Conservation (phyloP, 2,113 vertebrate species). For the Phyllostomus discolor region DNA sequence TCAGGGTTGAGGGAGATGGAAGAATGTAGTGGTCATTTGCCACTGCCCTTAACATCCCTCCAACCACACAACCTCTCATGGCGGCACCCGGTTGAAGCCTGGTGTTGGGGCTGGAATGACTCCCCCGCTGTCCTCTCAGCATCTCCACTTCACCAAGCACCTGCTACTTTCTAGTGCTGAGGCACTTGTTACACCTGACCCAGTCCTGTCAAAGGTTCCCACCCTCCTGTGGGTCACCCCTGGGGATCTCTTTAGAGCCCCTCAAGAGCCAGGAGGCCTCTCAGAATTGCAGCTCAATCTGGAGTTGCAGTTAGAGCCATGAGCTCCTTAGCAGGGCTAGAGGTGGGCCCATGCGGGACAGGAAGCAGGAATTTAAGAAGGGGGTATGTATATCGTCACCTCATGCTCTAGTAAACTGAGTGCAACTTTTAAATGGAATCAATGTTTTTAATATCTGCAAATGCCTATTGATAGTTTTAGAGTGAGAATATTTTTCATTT, state of each 20-base stretch:
- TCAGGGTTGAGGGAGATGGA: background rate
- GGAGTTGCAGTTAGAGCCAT: accelerated
- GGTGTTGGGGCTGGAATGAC: background rate
- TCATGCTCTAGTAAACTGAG: background rate
- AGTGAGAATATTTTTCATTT: conserved; percentile 40
- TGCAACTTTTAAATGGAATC: background rate
- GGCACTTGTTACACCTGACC: background rate
- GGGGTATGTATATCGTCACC: background rate
- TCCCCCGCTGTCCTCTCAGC: background rate
- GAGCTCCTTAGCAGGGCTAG: background rate
- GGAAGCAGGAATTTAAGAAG: background rate
- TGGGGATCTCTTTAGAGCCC: background rate
- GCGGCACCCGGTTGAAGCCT: background rate
- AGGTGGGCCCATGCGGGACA: background rate
- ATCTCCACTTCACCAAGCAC: background rate
- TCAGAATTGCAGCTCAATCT: background rate
- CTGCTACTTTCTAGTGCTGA: background rate
- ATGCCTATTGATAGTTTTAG: background rate
- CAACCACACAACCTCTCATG: accelerated
- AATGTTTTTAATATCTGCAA: background rate
- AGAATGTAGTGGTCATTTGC: background rate
- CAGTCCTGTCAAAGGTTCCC: background rate
- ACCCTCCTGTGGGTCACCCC: background rate
- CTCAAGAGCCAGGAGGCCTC: background rate
- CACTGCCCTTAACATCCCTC: background rate